Evolutionary conservation across 2,113 vertebrate genomes (phyloP).

Genomic region (Saccopteryx leptura): DNA sequence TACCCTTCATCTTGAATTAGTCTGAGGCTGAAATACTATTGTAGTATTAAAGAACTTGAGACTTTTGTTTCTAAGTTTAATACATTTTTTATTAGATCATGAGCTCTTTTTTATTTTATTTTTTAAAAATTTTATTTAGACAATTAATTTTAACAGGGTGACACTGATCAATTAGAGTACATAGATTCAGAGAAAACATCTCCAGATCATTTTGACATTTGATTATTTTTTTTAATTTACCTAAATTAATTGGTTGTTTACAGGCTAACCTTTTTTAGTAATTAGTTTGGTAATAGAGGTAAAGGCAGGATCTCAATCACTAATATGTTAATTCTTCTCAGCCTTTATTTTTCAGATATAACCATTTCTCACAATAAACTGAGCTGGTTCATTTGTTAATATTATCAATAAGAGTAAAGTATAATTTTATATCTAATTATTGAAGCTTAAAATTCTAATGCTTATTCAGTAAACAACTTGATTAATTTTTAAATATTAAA

Average conservation of each 20-base stretch:
- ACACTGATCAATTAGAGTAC: too few species aligned
- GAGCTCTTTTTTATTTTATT: too few species aligned
- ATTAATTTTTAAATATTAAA: conserved; percentile 46
- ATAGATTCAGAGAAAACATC: too few species aligned
- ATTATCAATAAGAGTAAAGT: conserved; percentile 24
- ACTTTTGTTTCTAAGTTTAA: conserved; percentile 45
- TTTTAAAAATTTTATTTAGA: too few species aligned
- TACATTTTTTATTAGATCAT: neutral
- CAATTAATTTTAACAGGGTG: too few species aligned
- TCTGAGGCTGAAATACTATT: neutral
- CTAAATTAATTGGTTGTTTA: conserved; percentile 23
- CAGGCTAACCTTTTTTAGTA: conserved; percentile 14
- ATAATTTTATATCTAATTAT: conserved; percentile 29
- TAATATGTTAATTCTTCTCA: conserved; percentile 30
- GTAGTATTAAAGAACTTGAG: neutral
- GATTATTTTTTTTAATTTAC: neutral
- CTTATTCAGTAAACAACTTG: neutral
- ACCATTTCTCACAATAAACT: conserved; percentile 44
- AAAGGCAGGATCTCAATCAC: neutral
- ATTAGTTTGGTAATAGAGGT: neutral
- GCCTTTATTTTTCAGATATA: conserved; percentile 41
- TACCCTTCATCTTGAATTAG: neutral
- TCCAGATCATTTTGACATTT: too few species aligned
- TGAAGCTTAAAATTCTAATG: conserved; percentile 22
- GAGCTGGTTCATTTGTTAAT: conserved; percentile 36